These are phyloP conservation scores for Fistularia tabacaria DNA, from an alignment of 2,797 vertebrate genomes.

Conservation along the genomic window DNA sequence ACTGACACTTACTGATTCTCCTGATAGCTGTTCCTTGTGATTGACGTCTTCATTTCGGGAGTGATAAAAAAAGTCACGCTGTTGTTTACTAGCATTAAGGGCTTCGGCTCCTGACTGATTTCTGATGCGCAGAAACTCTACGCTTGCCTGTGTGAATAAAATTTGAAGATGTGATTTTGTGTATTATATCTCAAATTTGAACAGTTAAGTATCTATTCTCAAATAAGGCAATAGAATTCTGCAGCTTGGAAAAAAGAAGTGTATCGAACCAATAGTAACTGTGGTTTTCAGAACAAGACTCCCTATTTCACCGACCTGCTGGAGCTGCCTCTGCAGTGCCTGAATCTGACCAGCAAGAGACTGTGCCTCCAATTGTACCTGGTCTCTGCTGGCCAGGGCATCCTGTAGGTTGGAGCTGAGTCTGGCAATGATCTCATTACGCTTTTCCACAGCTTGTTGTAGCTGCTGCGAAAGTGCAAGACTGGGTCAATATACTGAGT, in stretches of 20 bases:
- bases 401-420: constrained; percentile 79
- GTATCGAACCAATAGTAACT: not conserved
- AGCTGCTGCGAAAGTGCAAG: constrained; percentile 65
- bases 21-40: constrained; percentile 49
- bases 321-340: constrained; percentile 78
- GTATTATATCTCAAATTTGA: not conserved
- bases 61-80: constrained; percentile 25
- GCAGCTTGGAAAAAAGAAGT: no score
- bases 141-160: constrained; percentile 67
- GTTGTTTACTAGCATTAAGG: constrained; percentile 44
- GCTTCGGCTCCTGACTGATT: constrained; percentile 52
- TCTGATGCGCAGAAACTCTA: constrained; percentile 72
- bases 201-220: no score
- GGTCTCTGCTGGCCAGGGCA: constrained; percentile 69
- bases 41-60: constrained; percentile 49
- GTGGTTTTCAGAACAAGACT: constrained; percentile 1
- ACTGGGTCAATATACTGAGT: not conserved
- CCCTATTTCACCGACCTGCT: constrained; percentile 69
- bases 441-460: constrained; percentile 76
- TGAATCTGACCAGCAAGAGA: constrained; percentile 73
- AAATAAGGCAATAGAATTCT: no score
- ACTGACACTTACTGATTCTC: constrained; percentile 45
- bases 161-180: not conserved
- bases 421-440: constrained; percentile 78
- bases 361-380: constrained; percentile 77